A percentile compares a stretch with the other conserved stretches of the same genome.
Conservation (phyloP, 1,140 invertebrate genomes). For the Phenacoccus solenopsis region DNA sequence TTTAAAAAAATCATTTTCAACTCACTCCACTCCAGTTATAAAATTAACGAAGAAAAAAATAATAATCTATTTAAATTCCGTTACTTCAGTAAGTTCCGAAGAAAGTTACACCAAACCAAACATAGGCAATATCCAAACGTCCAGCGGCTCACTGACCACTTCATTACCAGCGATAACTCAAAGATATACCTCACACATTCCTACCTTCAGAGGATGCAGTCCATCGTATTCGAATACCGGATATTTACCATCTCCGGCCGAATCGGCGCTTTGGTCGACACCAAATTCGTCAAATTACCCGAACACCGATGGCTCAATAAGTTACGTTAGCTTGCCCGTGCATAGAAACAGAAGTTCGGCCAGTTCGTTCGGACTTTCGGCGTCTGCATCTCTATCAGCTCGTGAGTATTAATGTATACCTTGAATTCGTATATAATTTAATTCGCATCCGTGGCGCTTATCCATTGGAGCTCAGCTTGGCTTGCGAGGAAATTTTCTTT, state of each 20-base stretch:
- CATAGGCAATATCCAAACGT: no score
- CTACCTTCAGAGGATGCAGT: background rate
- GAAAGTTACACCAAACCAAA: background rate
- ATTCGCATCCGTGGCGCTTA: no score
- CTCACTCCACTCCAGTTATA: no score
- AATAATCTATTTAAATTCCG: no score
- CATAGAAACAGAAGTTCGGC: background rate
- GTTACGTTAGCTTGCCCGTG: background rate
- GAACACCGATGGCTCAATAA: constrained; percentile 20
- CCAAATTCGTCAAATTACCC: background rate
- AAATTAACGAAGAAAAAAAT: no score
- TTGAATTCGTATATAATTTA: no score
- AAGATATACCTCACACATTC: background rate
- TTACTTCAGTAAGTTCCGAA: background rate
- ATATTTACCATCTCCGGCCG: background rate
- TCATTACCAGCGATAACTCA: background rate
- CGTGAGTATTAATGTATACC: constrained; percentile 19
- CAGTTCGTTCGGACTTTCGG: background rate
- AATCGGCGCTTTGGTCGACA: background rate
- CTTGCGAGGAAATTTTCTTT: no score
- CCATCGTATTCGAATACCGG: background rate
- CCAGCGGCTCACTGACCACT: no score
- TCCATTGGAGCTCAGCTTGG: no score
- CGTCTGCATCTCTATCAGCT: constrained; percentile 15
- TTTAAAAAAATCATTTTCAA: no score